phyloP scores from a whole-genome alignment of 2,113 vertebrate species.

The Haplochromis vanheusdeni region DNA sequence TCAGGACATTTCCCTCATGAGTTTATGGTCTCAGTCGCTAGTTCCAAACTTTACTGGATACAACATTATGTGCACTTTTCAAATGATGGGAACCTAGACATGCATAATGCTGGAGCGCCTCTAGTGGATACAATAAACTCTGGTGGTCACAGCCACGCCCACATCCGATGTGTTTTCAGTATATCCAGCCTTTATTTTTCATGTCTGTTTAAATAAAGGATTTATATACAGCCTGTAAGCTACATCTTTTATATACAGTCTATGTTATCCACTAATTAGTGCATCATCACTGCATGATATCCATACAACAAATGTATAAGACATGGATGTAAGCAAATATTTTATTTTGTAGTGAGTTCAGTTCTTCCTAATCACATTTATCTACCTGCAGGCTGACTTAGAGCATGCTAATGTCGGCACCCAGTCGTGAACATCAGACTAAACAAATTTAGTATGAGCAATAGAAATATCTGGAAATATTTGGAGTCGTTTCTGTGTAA shows the following conservation, averaged over 20 bases:
- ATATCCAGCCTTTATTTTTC: neutral
- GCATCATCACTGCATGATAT: neutral
- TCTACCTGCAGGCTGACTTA: neutral
- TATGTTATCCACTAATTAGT: neutral
- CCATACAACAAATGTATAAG: neutral
- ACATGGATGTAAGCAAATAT: accelerated
- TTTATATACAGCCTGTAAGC: neutral
- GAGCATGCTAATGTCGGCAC: neutral
- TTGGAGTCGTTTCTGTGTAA: accelerated
- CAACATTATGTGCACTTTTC: neutral
- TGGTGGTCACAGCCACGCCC: neutral
- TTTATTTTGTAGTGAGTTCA: neutral
- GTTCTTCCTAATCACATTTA: accelerated
- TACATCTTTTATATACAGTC: neutral
- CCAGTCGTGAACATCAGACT: neutral
- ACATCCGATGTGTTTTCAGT: neutral
- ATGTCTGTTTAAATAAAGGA: neutral
- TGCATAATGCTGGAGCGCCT: neutral
- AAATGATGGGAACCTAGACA: neutral
- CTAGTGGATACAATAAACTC: neutral
- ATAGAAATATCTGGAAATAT: accelerated
- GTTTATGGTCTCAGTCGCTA: neutral
- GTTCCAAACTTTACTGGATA: neutral
- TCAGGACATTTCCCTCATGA: neutral
- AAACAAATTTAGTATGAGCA: neutral